Evolutionary conservation across 2,888 invertebrate species (phyloP), one percentile per base, ranked within the genome.

Genomic region (Drosophila rellima): DNA sequence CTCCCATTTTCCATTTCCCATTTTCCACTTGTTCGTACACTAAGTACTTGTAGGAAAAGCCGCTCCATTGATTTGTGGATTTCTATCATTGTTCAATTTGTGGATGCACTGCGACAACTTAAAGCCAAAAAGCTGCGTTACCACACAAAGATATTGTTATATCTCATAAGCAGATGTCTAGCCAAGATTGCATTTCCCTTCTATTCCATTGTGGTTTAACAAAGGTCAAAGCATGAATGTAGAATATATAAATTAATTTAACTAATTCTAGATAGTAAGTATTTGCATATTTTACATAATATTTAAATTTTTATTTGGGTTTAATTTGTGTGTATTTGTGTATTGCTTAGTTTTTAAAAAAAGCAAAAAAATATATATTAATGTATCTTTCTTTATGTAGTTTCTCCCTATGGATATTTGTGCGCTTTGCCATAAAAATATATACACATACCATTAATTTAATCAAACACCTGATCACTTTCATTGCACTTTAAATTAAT

Each of bases 41-140:
- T 60, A 40, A 31, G 48, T 52, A 56, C 50, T 40, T 40, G 31
- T 20, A 54, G 42, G 31, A 18, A 51, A 59, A 40, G 35, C 33
- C 7, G 60, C 59, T 50, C 23, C 50, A 77, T 77, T 80, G 81
- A 79, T 82, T 78, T 77, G 78, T 74, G 70, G 67, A 78, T 78
- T 80, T 82, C 72, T 78, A 82, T 82, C 70, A 70, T 61, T 78
- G 75, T 82, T 80, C 75, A 73, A 75, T 78, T 65, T 59, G 66
- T 70, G 42, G 23, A 33, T 80, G 48, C 82, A 70, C 35, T 74
- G 78, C 78, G 74, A 67, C 74, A 60, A 45, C 45, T 57, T 40
- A 60, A 60, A 66, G 76, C 63, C 69, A 61, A 73, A 48, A 48
- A 45, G 47, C 44, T 42, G 47, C 18, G 40, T 54, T 40, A 13